phyloP scores from a whole-genome alignment of 2,888 invertebrate species.

The Allolobophora icterica region DNA sequence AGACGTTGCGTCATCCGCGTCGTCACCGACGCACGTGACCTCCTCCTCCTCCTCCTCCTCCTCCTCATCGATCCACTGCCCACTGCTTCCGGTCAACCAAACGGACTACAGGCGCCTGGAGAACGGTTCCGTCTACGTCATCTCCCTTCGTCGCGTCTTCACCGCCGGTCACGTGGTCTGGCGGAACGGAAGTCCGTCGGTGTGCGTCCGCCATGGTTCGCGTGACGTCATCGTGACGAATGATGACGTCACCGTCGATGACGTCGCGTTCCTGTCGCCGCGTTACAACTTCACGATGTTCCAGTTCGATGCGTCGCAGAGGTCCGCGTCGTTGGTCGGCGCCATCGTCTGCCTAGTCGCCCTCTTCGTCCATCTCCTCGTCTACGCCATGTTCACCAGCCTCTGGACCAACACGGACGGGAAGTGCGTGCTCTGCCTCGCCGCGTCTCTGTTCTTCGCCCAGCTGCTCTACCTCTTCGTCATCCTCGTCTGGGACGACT shows the following conservation, averaged over 20 bases:
- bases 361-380: not conserved
- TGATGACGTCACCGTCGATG: not conserved
- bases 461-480: not conserved
- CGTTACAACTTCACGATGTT: slow-evolving; percentile 24
- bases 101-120: not conserved
- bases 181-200: not conserved
- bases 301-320: not conserved
- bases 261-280: not conserved
- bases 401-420: not conserved
- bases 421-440: not conserved
- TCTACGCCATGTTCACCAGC: slow-evolving; percentile 20
- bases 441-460: not conserved
- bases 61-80: not conserved
- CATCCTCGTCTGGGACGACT: slow-evolving; percentile 18
- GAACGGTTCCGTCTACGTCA: slow-evolving; percentile 24
- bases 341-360: slow-evolving; percentile 23
- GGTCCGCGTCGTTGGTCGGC: not conserved
- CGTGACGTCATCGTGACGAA: not conserved
- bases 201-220: not conserved
- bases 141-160: not conserved
- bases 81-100: not conserved
- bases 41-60: not conserved
- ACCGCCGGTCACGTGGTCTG: not conserved
- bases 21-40: not conserved
- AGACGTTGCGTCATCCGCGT: not conserved